Evolutionary conservation across 2,888 invertebrate genomes (phyloP).

Genomic region (Nesidiocoris tenuis): DNA sequence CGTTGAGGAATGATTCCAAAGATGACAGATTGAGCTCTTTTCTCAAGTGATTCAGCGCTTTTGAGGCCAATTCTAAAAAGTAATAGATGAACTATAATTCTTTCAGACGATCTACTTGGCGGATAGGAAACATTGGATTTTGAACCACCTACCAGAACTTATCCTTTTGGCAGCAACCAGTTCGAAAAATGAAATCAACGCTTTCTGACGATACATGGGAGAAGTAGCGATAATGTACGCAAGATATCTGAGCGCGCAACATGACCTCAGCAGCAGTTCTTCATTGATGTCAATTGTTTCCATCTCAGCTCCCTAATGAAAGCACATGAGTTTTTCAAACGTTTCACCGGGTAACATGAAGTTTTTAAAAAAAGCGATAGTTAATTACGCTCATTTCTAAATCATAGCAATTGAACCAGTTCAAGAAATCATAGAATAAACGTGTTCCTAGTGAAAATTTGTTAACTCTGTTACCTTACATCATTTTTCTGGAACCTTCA

Average conservation of each 20-base stretch:
- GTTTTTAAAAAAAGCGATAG: no score
- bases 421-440: no score
- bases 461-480: no score
- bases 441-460: no score
- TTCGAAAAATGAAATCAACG: conserved; percentile 56
- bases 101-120: no score
- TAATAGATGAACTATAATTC: no score
- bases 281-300: conserved; percentile 58
- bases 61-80: conserved; percentile 54
- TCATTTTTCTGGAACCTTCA: no score
- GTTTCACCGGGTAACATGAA: no score
- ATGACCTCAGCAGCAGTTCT: conserved; percentile 62
- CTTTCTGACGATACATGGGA: conserved; percentile 57
- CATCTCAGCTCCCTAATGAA: conserved; percentile 4
- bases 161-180: conserved; percentile 55
- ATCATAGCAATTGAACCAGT: no score
- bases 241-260: conserved; percentile 60
- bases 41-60: conserved; percentile 56
- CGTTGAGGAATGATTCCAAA: conserved; percentile 53
- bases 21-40: conserved; percentile 51
- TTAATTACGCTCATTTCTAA: no score
- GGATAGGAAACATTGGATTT: no score
- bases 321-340: neutral
- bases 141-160: conserved; percentile 16
- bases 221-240: conserved; percentile 60